phyloP scores from a whole-genome alignment of 2,888 invertebrate genomes.

The Melitaea athalia region DNA sequence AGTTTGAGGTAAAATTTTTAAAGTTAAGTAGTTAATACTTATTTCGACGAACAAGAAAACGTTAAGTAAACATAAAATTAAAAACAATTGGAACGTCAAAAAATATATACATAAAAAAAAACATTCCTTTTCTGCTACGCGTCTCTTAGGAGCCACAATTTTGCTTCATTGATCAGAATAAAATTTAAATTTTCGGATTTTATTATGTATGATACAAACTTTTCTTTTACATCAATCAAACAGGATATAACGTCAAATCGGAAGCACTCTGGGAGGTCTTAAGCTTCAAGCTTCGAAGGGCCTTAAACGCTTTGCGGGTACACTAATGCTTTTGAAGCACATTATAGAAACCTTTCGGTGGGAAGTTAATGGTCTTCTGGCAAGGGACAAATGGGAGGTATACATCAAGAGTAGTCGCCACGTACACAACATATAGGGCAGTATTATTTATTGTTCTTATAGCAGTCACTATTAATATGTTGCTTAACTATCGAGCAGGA shows the following conservation, averaged over 20 bases:
- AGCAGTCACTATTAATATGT: neutral
- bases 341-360: slow-evolving; percentile 65
- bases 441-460: slow-evolving; percentile 22
- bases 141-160: too few species aligned
- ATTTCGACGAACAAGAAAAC: too few species aligned
- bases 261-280: slow-evolving; percentile 59
- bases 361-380: slow-evolving; percentile 62
- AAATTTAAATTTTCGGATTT: slow-evolving; percentile 5
- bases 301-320: slow-evolving; percentile 64
- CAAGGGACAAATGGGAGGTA: slow-evolving; percentile 41
- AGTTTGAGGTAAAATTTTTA: too few species aligned
- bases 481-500: neutral
- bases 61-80: too few species aligned
- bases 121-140: too few species aligned
- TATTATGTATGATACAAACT: slow-evolving; percentile 11
- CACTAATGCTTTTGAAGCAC: slow-evolving; percentile 67
- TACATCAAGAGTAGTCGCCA: slow-evolving; percentile 37
- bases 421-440: slow-evolving; percentile 19
- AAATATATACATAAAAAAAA: neutral
- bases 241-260: slow-evolving; percentile 59
- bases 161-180: neutral
- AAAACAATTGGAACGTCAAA: neutral
- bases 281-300: slow-evolving; percentile 56
- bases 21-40: too few species aligned
- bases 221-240: slow-evolving; percentile 43